These are phyloP conservation scores for Philypnodon macrostomus DNA, from an alignment of 2,797 vertebrate species.

Conservation along the genomic window DNA sequence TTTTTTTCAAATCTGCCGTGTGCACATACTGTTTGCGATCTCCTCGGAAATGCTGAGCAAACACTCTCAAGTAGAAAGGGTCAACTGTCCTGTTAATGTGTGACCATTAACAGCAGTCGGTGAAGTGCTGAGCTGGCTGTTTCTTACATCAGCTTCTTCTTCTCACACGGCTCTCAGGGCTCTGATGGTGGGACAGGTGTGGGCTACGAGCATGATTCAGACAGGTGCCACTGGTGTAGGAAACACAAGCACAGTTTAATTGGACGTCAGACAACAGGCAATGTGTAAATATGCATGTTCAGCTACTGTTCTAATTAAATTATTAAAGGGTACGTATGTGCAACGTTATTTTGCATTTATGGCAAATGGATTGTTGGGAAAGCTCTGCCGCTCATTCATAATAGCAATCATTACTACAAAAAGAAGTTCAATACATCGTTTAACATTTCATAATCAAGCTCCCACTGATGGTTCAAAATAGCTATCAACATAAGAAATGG, in stretches of 20 bases:
- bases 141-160: constrained; percentile 21
- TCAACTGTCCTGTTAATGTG: constrained; percentile 54
- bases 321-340: too few relatives aligned
- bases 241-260: neutral
- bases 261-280: neutral
- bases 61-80: constrained; percentile 29
- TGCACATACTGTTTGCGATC: constrained; percentile 14
- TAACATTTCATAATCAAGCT: too few relatives aligned
- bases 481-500: too few relatives aligned
- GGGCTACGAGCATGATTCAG: constrained; percentile 17
- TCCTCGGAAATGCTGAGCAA: constrained; percentile 42
- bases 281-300: too few relatives aligned
- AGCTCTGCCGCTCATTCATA: too few relatives aligned
- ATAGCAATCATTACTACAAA: too few relatives aligned
- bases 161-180: too few relatives aligned
- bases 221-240: constrained; percentile 4
- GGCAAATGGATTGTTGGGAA: too few relatives aligned
- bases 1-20: constrained; percentile 14
- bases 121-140: constrained; percentile 35
- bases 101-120: constrained; percentile 44
- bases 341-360: too few relatives aligned
- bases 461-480: too few relatives aligned
- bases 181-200: constrained; percentile 24
- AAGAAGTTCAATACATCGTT: too few relatives aligned
- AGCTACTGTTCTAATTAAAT: too few relatives aligned